phyloP scores from a whole-genome alignment of 2,888 invertebrate genomes.

The Geophilus truncorum region DNA sequence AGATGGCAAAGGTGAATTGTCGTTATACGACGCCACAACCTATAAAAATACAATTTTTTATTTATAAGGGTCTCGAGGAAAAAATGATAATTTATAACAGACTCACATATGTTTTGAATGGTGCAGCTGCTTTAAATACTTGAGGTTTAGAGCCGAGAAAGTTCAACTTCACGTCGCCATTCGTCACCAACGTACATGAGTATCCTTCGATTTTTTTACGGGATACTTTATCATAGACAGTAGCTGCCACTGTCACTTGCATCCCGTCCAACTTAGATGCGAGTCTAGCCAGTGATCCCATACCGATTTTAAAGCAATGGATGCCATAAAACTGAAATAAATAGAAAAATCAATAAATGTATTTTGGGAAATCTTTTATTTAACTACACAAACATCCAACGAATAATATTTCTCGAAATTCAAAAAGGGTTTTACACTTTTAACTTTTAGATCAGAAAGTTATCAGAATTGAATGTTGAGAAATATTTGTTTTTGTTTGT shows the following conservation, averaged over 20 bases:
- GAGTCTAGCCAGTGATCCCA: constrained; percentile 66
- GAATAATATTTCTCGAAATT: too few species aligned
- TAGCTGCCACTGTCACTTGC: constrained; percentile 76
- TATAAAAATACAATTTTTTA: constrained; percentile 46
- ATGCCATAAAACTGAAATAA: constrained; percentile 73
- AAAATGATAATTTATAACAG: constrained; percentile 28
- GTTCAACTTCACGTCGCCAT: constrained; percentile 73
- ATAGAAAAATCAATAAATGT: constrained; percentile 38
- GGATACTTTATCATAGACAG: constrained; percentile 79
- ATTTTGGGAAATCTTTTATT: too few species aligned
- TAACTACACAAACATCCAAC: too few species aligned
- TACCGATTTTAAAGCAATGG: constrained; percentile 78
- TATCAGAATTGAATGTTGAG: too few species aligned
- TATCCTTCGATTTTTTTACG: constrained; percentile 81
- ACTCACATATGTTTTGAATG: constrained; percentile 74
- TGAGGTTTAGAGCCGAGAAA: constrained; percentile 88
- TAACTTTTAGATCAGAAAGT: too few species aligned
- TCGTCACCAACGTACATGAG: constrained; percentile 79
- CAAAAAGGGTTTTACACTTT: too few species aligned
- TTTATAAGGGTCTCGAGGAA: not conserved
- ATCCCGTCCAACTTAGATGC: constrained; percentile 66
- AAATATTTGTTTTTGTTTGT: too few species aligned
- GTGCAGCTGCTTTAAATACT: constrained; percentile 93
- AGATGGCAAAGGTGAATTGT: constrained; percentile 70
- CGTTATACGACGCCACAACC: constrained; percentile 84